Base-by-base conservation (phyloP, 1,140 invertebrate genomes). In the Dinoponera quadriceps region DNA sequence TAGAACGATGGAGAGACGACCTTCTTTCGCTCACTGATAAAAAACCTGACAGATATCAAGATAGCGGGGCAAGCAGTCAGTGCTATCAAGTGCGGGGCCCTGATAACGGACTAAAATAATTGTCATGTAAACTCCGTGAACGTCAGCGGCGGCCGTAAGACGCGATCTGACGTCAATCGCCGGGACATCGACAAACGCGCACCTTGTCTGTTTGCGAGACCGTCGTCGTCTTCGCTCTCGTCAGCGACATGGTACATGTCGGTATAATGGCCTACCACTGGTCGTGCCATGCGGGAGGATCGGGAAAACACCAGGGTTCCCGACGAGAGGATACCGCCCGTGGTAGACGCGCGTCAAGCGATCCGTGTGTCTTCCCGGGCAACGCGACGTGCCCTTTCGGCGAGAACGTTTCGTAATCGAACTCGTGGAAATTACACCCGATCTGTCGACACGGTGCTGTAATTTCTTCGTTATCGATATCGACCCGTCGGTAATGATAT, bases 101-200 rank as follows among this genome's bases (percentile, higher is more conserved):
- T 82, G 87, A 88, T 88, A 88, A 88, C 86, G 83, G 18, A 62
- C 33, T 25, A 84, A 84, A 88, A 82, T 88, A 85, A 88, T 84
- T 88, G 80, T 78, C 83, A 75, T 88, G 85, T 85, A 88, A 88
- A 88, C 73, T 55, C 63, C 65, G 49, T 68, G 83, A 2, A 84
- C 73, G 73, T 57, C 75, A 63, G 62, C 25, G 69, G 62, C 25
- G 62, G 75, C 84, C 82, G 82, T 71, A 80, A 71, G 75, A 87
- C 82, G 57, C 78, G 65, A 59, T 55, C 20, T 88, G 87, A 88
- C 87, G 87, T 88, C 87, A 88, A 88, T 87, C 71, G 82, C 22
- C 29, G 57, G 44, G 57, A 49, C 27, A 22, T 29, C 25, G 22
- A 29, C 57, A 75, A 60, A 49, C 57, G 25, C 14, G 59, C 57